Base-by-base conservation (phyloP, 2,113 vertebrate genomes). In the Cryptomyrus ogoouensis region DNA sequence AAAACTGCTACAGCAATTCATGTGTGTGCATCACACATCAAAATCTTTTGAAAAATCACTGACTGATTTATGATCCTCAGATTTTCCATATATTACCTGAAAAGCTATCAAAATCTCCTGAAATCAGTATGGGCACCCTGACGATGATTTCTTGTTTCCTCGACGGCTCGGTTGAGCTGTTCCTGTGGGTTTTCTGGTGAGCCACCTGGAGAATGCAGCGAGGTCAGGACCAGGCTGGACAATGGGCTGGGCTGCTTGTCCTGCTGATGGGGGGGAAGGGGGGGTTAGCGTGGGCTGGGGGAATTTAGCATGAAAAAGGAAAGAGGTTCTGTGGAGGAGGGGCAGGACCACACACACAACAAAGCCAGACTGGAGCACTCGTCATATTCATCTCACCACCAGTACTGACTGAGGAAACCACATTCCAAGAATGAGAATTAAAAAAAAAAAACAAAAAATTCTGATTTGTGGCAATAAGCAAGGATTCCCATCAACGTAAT, bases 291-390 rank as follows among this genome's bases (percentile, higher is more conserved):
- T 10, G 74, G 50, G 83, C 12, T 3, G 19, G 80, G 13, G 24
- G 42, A n/a, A 9, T 44, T 84, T 44, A 89, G 27, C 74, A 83
- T 89, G 46, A 52, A 21, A 89, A 83, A 42, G 50, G 70, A 83
- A n/a, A 31, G 8, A 3, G n/a, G 15, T 50, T 44, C 35, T 52
- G 42, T 21, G 74, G 47, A 83, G n/a, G 24, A 74, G 19, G 88
- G 88, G 52, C 70, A 31, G 88, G 88, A 89, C 66, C 88, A 89
- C 88, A 89, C 88, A 77, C 24, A 66, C 62, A 89, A 83, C 88
- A 89, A 89, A 83, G 62, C n/a, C n/a, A 12, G 62, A 27, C 62
- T 70, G 27, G n/a, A 70, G n/a, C 10, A 31, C 62, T 70, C 1
- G 10, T 70, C 62, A 70, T 70, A 70, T 31, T 31, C 62, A 66